Base-by-base conservation (phyloP, 2,888 invertebrate genomes). In the Acleris literana region DNA sequence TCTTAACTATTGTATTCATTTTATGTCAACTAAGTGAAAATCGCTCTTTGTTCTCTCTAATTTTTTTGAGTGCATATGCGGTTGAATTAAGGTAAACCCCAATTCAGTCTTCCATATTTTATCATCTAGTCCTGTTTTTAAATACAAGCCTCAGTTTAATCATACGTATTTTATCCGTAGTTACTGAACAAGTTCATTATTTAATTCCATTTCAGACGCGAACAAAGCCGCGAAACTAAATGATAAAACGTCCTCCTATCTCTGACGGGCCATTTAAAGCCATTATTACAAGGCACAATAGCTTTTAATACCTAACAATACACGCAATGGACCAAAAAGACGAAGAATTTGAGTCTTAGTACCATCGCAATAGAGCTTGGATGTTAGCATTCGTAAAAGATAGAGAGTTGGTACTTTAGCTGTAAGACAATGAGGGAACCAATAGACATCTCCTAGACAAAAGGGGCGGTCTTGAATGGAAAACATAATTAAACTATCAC, bases 381-480 rank as follows among this genome's bases (percentile, higher is more conserved):
- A 48, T 25, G 54, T 54, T 54, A 11, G 17, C 20, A 51, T 59
- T 16, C 33, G 49, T 51, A 51, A n/a, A 51, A 46, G 46, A 55
- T 64, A 64, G 63, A 64, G 63, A 68, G 70, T 52, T 33, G 63
- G 62, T 52, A 67, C 68, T 71, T 70, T 69, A 66, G 71, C 70
- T 71, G 64, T 71, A 74, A 74, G 73, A 74, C 74, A 74, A 74
- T 69, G 43, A 64, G 52, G 18, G 51, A 49, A 46, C 69, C 69
- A 72, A 73, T 73, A 69, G 68, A 69, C 65, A 69, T 44, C 48
- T 52, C 46, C 46, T 53, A 58, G 43, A 63, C 59, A 73, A 74
- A 72, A 59, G 67, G 22, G 49, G 51, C 44, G 43, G 63, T 54
- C 49, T 60, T 72, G 70, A 72, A 70, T 71, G 51, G 68, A 44